These are phyloP conservation scores for Anthopleura xanthogrammica DNA, from an alignment of 92 coral and sea anemone genomes.

Conservation along the genomic window DNA sequence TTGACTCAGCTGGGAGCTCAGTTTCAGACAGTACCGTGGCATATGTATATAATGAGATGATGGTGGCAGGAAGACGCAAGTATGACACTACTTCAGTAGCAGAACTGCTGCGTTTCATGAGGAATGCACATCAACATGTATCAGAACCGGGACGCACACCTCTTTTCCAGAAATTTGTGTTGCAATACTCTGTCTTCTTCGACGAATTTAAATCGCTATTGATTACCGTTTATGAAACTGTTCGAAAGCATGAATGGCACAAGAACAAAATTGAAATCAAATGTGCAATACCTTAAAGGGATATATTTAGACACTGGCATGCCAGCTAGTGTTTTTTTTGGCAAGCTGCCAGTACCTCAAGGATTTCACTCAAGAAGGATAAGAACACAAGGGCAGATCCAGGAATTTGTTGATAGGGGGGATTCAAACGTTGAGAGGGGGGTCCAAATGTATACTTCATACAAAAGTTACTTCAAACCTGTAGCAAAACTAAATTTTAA, in stretches of 20 bases:
- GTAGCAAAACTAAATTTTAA: too few species aligned
- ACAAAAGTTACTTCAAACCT: too few species aligned
- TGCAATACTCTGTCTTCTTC: background rate
- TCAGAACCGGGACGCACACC: background rate
- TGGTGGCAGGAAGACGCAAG: background rate
- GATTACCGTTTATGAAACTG: background rate
- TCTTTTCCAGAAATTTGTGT: background rate
- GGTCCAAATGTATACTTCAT: too few species aligned
- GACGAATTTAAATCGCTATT: background rate
- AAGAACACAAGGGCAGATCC: too few species aligned
- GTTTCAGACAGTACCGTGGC: background rate
- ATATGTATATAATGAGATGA: conserved; percentile 25
- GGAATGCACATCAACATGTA: conserved; percentile 41
- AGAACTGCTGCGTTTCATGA: conserved; percentile 42
- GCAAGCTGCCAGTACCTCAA: too few species aligned
- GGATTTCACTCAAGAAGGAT: too few species aligned
- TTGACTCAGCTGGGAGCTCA: background rate
- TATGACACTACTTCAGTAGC: background rate
- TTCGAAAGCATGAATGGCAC: background rate
- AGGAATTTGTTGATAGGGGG: too few species aligned
- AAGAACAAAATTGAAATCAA: background rate
- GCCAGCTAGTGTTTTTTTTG: too few species aligned
- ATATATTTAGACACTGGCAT: background rate
- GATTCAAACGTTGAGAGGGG: too few species aligned
- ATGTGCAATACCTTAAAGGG: too few species aligned